Evolutionary conservation across 1,140 invertebrate species (phyloP), one percentile per base, ranked within the genome.

Genomic region (Platorchestia sp.): DNA sequence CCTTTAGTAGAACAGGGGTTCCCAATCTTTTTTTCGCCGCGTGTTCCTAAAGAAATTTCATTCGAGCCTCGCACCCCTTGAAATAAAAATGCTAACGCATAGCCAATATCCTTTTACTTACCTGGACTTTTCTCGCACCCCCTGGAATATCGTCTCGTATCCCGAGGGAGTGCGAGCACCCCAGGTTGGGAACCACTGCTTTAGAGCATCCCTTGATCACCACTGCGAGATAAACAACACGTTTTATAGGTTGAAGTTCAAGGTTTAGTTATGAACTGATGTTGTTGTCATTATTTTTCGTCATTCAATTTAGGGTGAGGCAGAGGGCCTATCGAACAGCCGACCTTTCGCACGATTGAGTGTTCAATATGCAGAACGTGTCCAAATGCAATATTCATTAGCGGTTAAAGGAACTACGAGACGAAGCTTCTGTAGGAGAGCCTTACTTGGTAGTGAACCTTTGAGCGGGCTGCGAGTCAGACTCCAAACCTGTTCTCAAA

Each of bases 321-420:
- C 14, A 36, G 27, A 10, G 14, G 27, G 59, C 27, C 10, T 75
- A 75, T 36, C 59, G 59, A 10, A 36, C 59, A 36, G 27, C 59
- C 59, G 59, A 75, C 59, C 59, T 19, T 75, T 75, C 10, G 27
- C 59, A 36, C 59, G 59, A 75, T n/a, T n/a, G n/a, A n/a, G 59
- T 14, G 10, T 22, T 27, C 27, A 75, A 75, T 22, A 75, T 75
- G 59, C 59, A 75, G 14, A 75, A 75, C 59, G 59, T 75, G 59
- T 75, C 59, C 59, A 36, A 75, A 75, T 75, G 59, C 59, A 75
- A 75, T 75, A 75, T 75, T 75, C 59, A 75, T 75, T 75, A 75
- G 59, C 59, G 59, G 27, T 27, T 75, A 75, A 75, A 75, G 59
- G 59, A 75, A 36, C 59, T 75, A 75, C 59, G 36, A 75, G 59